A percentile compares a stretch with the other conserved stretches of the same genome.
phyloP scores from a whole-genome alignment of 2,113 vertebrate species.

The Crotalus tigris region DNA sequence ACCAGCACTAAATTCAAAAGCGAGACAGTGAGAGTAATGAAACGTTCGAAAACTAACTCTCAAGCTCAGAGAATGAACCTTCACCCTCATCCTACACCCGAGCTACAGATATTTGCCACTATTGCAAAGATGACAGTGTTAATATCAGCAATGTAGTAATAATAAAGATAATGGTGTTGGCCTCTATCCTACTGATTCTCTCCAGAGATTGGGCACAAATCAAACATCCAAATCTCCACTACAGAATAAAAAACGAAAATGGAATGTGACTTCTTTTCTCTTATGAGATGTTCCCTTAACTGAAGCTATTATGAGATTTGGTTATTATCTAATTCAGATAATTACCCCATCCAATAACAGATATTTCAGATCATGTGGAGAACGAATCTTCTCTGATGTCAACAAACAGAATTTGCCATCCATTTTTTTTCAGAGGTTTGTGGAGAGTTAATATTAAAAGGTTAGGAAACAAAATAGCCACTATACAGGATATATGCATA shows the following conservation, averaged over 20 bases:
- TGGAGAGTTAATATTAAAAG: neutral
- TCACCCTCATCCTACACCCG: no score
- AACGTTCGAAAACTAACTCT: no score
- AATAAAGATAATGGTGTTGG: neutral
- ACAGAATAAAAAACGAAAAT: neutral
- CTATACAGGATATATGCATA: neutral
- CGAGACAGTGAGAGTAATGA: neutral
- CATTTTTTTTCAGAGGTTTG: neutral
- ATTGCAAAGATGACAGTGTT: neutral
- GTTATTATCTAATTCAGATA: neutral
- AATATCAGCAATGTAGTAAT: neutral
- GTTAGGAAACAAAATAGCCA: neutral
- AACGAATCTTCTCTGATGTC: neutral
- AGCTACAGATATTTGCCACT: no score
- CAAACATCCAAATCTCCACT: neutral
- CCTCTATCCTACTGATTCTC: neutral
- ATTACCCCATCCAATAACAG: neutral
- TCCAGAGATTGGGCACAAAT: neutral
- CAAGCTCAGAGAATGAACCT: no score
- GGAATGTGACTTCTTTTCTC: neutral
- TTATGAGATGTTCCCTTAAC: neutral
- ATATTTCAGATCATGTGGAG: neutral
- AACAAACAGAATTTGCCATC: neutral
- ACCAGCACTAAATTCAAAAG: neutral
- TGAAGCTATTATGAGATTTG: neutral